Evolutionary conservation across 2,797 vertebrate genomes (phyloP), one percentile per base, ranked within the genome.

Genomic region (Acipenser oxyrinchus): DNA sequence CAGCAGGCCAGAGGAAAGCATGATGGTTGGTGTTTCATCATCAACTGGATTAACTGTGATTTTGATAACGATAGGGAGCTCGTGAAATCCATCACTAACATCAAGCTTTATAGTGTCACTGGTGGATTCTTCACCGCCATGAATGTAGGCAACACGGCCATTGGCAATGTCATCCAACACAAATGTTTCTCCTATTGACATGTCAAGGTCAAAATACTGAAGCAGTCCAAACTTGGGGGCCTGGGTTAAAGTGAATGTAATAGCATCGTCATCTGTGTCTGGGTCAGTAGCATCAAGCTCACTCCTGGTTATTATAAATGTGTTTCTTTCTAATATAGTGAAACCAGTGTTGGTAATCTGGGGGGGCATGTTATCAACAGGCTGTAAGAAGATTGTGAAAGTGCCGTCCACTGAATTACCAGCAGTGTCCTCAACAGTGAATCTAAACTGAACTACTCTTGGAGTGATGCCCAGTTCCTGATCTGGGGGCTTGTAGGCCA

Each of bases 341-440:
- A 96, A 92, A 2, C 93, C 93, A 60, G 87, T 89, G 71, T 92
- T 94, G 49, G 78, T 93, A 61, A 96, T 90, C 66, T 86, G 11
- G 13, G 92, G 93, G 7, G 93, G 93, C 68, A 93, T 92, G 71
- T 90, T 93, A 75, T 92, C 86, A 66, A 94, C 86, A 57, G 93
- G 93, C 75, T 93, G 89, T 53, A 96, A 80, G 74, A 93, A 91
- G 74, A 95, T 83, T 7, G 89, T 95, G 69, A 96, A 95, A 4
- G 88, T 81, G 23, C 88, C 93, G 68, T 86, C 77, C 4, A 85
- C 78, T 60, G 85, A 85, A 78, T 94, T 95, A 10, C 91, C 87
- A 61, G 87, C 84, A 60, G 86, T 87, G 77, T 95, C 93, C 71
- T 93, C 91, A 11, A 94, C 92, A 66, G 72, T 81, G 62, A 91